Percentiles rank a stretch among this genome's conserved stretches.
Evolutionary conservation across 2,113 vertebrate genomes (phyloP).

Genomic region (Pelmatolapia mariae): DNA sequence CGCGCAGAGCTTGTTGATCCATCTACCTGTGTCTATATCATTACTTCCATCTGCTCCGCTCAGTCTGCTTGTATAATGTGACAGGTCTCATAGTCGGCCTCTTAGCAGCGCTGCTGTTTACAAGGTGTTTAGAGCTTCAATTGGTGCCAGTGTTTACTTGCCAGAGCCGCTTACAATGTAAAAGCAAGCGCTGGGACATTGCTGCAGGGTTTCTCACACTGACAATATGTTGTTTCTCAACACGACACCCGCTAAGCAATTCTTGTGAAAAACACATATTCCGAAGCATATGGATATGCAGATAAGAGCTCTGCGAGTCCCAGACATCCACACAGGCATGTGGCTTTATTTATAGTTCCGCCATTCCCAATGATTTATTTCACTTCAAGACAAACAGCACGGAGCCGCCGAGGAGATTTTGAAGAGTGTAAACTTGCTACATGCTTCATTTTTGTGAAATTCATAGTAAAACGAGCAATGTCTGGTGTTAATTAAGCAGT

Average conservation of each 20-base stretch:
- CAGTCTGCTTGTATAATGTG: not conserved
- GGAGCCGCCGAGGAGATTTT: not conserved
- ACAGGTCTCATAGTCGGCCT: not conserved
- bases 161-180: not conserved
- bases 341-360: not conserved
- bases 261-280: not conserved
- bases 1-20: not conserved
- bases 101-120: conserved; percentile 20
- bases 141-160: conserved; percentile 33
- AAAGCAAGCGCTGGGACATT: conserved; percentile 26
- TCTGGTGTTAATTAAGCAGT: not conserved
- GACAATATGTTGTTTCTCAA: conserved; percentile 20
- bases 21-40: not conserved
- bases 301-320: not conserved
- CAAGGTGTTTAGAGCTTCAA: conserved; percentile 40
- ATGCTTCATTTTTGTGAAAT: not conserved
- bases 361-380: not conserved
- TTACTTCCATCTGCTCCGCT: not conserved
- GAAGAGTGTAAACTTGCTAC: not conserved
- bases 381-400: not conserved
- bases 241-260: conserved; percentile 3
- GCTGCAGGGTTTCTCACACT: conserved; percentile 45
- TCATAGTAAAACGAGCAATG: not conserved
- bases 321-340: not conserved
- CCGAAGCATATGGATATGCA: not conserved